Percentiles rank a stretch among this genome's conserved stretches.
Evolutionary conservation across 2,888 invertebrate genomes (phyloP).

Genomic region (Ormyrus pomaceus): DNA sequence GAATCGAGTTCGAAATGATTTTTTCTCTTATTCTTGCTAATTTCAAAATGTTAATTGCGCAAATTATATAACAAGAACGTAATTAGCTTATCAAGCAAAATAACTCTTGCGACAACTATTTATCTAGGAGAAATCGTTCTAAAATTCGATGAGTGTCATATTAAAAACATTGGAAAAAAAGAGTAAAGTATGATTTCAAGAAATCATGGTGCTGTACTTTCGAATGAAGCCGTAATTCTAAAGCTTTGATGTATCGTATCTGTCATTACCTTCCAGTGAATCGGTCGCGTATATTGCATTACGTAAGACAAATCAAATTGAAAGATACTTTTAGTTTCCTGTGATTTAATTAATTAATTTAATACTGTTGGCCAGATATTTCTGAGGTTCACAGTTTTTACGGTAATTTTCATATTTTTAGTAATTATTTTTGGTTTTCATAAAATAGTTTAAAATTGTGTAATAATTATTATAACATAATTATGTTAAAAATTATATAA

Average conservation of each 20-base stretch:
- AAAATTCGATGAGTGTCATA: too few relatives aligned
- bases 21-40: not conserved
- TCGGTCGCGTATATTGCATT: not conserved
- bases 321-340: conserved; percentile 1
- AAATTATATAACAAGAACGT: too few relatives aligned
- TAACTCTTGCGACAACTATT: too few relatives aligned
- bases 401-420: not conserved
- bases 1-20: not conserved
- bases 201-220: not conserved
- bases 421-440: too few relatives aligned
- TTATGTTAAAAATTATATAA: not conserved
- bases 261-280: not conserved
- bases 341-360: not conserved
- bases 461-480: conserved; percentile 18
- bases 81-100: too few relatives aligned
- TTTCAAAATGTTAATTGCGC: too few relatives aligned
- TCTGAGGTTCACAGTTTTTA: not conserved
- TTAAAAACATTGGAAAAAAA: not conserved
- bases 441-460: conserved; percentile 11
- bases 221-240: conserved; percentile 13
- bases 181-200: not conserved
- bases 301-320: conserved; percentile 7
- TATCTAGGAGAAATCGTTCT: too few relatives aligned
- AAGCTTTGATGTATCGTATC: conserved; percentile 5
- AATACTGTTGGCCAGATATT: not conserved